These are phyloP conservation scores for Phainopepla nitens DNA, from an alignment of 2,113 vertebrate species.

Conservation along the genomic window DNA sequence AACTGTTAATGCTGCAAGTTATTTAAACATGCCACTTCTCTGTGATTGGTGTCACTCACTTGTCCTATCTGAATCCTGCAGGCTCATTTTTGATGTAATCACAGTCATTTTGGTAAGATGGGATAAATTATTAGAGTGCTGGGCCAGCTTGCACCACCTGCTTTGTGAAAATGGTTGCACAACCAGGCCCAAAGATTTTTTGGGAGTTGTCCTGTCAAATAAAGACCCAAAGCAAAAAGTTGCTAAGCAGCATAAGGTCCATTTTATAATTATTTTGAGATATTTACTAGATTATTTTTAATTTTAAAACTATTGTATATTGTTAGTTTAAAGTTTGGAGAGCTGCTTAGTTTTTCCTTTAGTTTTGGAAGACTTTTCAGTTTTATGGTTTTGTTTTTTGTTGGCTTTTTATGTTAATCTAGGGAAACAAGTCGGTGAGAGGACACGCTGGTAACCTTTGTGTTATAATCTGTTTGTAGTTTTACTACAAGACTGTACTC, in stretches of 20 bases:
- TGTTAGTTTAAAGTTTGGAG: not conserved
- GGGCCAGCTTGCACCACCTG: not conserved
- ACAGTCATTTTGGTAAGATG: not conserved
- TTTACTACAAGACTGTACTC: not conserved
- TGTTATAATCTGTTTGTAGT: not conserved
- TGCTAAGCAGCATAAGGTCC: not conserved
- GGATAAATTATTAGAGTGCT: not conserved
- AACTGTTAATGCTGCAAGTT: not conserved
- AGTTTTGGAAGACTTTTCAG: not conserved
- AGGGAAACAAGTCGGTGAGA: not conserved
- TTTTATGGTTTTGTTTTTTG: fast-evolving
- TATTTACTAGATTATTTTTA: not conserved
- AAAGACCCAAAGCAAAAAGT: not conserved
- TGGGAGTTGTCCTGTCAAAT: not conserved
- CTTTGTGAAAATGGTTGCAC: not conserved
- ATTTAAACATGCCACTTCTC: not conserved
- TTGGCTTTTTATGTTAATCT: not conserved
- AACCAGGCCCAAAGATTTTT: not conserved
- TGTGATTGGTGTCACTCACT: not conserved
- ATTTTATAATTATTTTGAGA: not conserved
- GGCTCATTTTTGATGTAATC: not conserved
- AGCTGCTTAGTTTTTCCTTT: not conserved
- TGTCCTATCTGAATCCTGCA: not conserved
- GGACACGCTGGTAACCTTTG: not conserved
- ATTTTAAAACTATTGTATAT: not conserved